Conservation (phyloP, 2,888 invertebrate species). For the Eulithis testata region DNA sequence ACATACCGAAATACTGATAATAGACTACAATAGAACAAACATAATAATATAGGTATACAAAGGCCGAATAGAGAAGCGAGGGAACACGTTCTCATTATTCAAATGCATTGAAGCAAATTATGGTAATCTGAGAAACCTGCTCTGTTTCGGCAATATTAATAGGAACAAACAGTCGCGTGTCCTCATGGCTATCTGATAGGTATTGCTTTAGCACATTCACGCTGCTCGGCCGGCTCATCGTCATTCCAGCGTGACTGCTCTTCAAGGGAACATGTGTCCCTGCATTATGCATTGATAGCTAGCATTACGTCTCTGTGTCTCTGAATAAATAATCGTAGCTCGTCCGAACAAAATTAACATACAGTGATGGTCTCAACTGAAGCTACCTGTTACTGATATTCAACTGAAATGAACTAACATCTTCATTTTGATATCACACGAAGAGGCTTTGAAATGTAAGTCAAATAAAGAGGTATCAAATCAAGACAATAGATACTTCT, state of each 20-base stretch:
- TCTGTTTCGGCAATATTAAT: constrained; percentile 83
- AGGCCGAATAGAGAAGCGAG: constrained; percentile 59
- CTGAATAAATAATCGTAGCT: constrained; percentile 34
- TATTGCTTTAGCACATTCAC: constrained; percentile 54
- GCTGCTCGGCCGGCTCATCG: constrained; percentile 37
- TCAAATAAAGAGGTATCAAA: no score
- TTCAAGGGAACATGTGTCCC: constrained; percentile 39
- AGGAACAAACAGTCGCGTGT: constrained; percentile 69
- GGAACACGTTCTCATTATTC: constrained; percentile 82
- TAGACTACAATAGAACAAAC: constrained; percentile 70
- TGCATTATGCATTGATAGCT: constrained; percentile 44
- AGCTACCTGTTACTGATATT: constrained; percentile 3
- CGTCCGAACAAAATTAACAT: constrained; percentile 34
- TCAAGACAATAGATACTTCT: no score
- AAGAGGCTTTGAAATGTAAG: no score
- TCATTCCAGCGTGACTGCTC: constrained; percentile 41
- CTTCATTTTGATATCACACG: no score
- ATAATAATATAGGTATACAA: constrained; percentile 64
- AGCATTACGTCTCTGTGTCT: constrained; percentile 35
- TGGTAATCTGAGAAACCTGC: constrained; percentile 83
- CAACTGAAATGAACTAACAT: not conserved
- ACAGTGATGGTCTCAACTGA: constrained; percentile 21
- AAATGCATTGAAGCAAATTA: constrained; percentile 84
- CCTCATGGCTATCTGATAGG: constrained; percentile 47
- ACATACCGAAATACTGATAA: constrained; percentile 56